phyloP scores from a whole-genome alignment of 2,888 invertebrate species.

The Dasypogon diadema region DNA sequence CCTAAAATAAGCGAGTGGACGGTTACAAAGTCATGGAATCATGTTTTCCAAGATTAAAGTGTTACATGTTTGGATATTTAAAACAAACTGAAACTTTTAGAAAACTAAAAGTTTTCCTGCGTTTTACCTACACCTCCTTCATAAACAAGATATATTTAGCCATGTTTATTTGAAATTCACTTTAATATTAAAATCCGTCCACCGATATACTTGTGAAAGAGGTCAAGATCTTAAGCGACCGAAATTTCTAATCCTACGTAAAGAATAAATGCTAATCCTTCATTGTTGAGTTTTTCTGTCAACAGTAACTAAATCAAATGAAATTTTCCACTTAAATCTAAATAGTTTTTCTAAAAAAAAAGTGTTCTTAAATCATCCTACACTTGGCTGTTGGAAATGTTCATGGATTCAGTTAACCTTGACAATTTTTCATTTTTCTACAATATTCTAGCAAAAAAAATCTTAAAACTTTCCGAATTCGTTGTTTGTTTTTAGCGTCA shows the following conservation, averaged over 20 bases:
- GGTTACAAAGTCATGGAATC: conserved; percentile 20
- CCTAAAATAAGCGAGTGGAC: conserved; percentile 13
- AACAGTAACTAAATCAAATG: conserved; percentile 22
- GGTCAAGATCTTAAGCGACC: conserved; percentile 30
- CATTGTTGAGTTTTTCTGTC: conserved; percentile 1
- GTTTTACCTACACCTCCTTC: not conserved
- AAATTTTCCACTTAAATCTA: not conserved
- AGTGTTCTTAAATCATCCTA: not conserved
- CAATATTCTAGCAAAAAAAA: too few species aligned
- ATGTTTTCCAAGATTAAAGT: conserved; percentile 4
- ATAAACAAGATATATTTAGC: conserved; percentile 43
- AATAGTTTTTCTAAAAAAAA: too few species aligned
- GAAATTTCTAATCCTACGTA: conserved; percentile 5
- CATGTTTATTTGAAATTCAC: conserved; percentile 12
- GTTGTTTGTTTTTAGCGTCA: not conserved
- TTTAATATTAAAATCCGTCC: conserved; percentile 30
- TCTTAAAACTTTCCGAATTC: not conserved
- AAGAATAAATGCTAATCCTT: conserved; percentile 10
- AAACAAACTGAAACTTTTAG: conserved; percentile 1
- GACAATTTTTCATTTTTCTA: too few species aligned
- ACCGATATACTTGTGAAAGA: conserved; percentile 14
- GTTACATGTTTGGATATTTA: not conserved
- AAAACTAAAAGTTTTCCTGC: conserved; percentile 13
- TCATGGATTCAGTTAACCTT: not conserved
- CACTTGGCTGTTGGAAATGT: not conserved